Conservation (phyloP, 2,888 invertebrate genomes). For the Patella pellucida region DNA sequence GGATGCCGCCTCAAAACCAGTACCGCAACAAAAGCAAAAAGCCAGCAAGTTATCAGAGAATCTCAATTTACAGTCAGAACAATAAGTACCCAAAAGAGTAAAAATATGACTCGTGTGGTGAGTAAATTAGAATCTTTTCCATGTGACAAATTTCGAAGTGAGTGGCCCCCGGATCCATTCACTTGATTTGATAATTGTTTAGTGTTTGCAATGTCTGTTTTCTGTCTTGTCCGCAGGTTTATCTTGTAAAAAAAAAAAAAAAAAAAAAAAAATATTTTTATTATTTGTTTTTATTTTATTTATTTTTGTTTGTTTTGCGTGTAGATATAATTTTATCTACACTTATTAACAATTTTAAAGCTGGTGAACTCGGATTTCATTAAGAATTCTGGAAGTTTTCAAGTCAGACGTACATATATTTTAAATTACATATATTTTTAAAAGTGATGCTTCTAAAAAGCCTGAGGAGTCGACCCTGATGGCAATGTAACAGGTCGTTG, state of each 20-base stretch:
- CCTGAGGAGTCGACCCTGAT: constrained; percentile 1
- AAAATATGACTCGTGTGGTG: not conserved
- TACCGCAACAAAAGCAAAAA: not conserved
- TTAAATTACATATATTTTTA: not conserved
- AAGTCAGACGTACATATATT: constrained; percentile 12
- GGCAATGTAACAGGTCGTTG: not conserved
- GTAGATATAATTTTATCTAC: not conserved
- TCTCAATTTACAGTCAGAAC: not conserved
- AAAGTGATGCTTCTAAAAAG: not conserved
- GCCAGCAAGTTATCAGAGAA: not conserved
- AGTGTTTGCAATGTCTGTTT: no score
- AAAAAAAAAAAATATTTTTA: no score
- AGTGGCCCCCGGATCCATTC: no score
- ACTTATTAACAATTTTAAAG: constrained; percentile 4
- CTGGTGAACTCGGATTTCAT: constrained; percentile 8
- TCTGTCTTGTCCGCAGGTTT: no score
- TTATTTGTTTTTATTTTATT: no score
- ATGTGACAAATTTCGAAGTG: not conserved
- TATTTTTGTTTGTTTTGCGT: no score
- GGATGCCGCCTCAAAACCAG: not conserved
- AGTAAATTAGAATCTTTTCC: not conserved
- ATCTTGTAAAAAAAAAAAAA: no score
- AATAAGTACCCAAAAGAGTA: not conserved
- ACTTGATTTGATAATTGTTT: no score
- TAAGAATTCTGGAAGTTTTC: not conserved